Evolutionary conservation across 2,113 vertebrate species (phyloP), one percentile per base, ranked within the genome.

Genomic region (Pogona vitticeps): DNA sequence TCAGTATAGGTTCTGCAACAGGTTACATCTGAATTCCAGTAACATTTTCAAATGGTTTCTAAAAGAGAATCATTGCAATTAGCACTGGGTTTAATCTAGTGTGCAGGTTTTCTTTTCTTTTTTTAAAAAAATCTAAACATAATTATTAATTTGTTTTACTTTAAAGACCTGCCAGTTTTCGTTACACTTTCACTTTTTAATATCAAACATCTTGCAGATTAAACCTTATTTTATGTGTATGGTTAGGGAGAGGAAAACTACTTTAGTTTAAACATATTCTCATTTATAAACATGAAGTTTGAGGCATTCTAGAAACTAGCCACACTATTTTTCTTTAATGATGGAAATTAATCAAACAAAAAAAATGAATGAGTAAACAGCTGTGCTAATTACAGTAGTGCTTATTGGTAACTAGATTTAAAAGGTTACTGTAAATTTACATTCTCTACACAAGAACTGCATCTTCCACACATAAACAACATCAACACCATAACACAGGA

Each of bases 401-500:
- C 98, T 98, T 98, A 98, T 98, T 98, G 98, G 98, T 98, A 98
- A 97, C 98, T 99, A 98, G 97, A 96, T 98, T 98, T 98, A 98
- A 99, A 99, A 98, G 98, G 98, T 98, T 99, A 98, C 98, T 98
- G 97, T 98, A 99, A 98, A 99, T 99, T 97, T 99, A 99, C 98
- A 99, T 99, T 99, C 98, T 98, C 98, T 99, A 99, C 98, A 98
- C 98, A 98, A 98, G 97, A 98, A 99, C 98, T 97, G 97, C 98
- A 98, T 98, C 97, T 98, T 98, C 98, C 97, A 98, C 98, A 99
- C 97, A 96, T 97, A 98, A 98, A 99, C 98, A 97, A 99, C 98
- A 98, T 97, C 96, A 98, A 99, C 98, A 98, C 97, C 96, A 98
- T 98, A 96, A 99, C 98, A 98, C 98, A 97, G 97, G 98, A 98